Evolutionary conservation across 2,888 invertebrate genomes (phyloP).

Genomic region (Drosophila pegasa): DNA sequence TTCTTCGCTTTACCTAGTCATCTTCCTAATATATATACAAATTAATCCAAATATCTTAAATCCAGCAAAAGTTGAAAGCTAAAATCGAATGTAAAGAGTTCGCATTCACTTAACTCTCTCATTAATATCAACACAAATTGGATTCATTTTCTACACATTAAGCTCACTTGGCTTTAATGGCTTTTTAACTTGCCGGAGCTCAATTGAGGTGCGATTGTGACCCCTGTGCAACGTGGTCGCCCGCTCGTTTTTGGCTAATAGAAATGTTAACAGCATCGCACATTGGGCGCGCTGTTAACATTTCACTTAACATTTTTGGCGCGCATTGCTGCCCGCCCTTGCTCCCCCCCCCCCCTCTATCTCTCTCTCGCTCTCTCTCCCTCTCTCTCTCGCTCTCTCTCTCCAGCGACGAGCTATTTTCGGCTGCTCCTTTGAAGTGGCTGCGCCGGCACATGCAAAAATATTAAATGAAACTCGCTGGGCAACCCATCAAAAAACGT

Average conservation of each 20-base stretch:
- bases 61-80: too few relatives aligned
- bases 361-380: too few relatives aligned
- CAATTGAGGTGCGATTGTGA: conserved; percentile 27
- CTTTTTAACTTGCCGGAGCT: not conserved
- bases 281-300: conserved; percentile 66
- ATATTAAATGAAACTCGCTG: conserved; percentile 75
- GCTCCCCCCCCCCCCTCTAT: too few relatives aligned
- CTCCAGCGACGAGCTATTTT: conserved; percentile 32
- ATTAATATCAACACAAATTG: too few relatives aligned
- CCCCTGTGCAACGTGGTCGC: not conserved
- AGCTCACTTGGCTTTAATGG: not conserved
- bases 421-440: conserved; percentile 71
- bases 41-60: too few relatives aligned
- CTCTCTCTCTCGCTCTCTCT: too few relatives aligned
- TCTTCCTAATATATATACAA: too few relatives aligned
- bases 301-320: conserved; percentile 77
- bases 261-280: conserved; percentile 69
- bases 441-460: conserved; percentile 69
- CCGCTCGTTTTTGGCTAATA: conserved; percentile 50
- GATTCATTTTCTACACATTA: not conserved
- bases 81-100: too few relatives aligned
- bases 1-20: too few relatives aligned
- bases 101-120: too few relatives aligned
- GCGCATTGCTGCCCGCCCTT: too few relatives aligned
- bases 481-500: conserved; percentile 29